A percentile compares a stretch with the other conserved stretches of the same genome.
phyloP scores from a whole-genome alignment of 2,888 invertebrate species.

The Meteorus cinctellus region DNA sequence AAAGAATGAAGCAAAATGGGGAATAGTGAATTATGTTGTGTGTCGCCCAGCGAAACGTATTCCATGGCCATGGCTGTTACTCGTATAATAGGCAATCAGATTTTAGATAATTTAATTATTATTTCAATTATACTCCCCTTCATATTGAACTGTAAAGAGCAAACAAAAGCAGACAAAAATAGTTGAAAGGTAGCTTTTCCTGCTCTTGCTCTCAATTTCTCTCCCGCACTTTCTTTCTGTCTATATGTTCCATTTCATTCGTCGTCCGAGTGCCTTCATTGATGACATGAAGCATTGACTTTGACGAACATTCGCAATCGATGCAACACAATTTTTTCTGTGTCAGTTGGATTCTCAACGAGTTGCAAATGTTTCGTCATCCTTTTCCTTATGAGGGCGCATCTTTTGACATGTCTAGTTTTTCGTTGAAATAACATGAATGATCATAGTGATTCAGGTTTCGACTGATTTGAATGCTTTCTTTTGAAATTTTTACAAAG shows the following conservation, averaged over 20 bases:
- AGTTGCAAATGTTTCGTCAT: constrained; percentile 1
- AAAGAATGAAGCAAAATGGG: constrained; percentile 14
- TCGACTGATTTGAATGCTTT: too few species aligned
- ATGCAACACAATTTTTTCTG: constrained; percentile 46
- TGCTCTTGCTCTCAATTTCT: constrained; percentile 42
- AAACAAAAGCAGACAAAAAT: constrained; percentile 28
- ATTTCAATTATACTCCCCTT: constrained; percentile 42
- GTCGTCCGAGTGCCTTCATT: constrained; percentile 60
- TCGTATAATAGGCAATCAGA: constrained; percentile 62
- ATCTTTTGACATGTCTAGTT: too few species aligned
- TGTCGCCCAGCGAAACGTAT: constrained; percentile 12
- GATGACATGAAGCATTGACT: constrained; percentile 57
- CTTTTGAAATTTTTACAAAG: too few species aligned
- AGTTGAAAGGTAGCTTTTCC: constrained; percentile 32
- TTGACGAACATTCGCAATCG: constrained; percentile 64
- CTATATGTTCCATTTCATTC: constrained; percentile 17
- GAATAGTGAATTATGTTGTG: constrained; percentile 26
- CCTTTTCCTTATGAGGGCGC: too few species aligned
- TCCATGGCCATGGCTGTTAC: constrained; percentile 31
- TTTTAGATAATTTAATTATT: constrained; percentile 64
- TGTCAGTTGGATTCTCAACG: constrained; percentile 40
- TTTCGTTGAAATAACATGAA: too few species aligned
- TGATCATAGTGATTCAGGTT: too few species aligned
- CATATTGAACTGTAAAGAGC: constrained; percentile 26
- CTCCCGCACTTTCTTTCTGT: constrained; percentile 1